Conservation (phyloP, 2,797 vertebrate genomes). For the Acrocephalus scirpaceus region DNA sequence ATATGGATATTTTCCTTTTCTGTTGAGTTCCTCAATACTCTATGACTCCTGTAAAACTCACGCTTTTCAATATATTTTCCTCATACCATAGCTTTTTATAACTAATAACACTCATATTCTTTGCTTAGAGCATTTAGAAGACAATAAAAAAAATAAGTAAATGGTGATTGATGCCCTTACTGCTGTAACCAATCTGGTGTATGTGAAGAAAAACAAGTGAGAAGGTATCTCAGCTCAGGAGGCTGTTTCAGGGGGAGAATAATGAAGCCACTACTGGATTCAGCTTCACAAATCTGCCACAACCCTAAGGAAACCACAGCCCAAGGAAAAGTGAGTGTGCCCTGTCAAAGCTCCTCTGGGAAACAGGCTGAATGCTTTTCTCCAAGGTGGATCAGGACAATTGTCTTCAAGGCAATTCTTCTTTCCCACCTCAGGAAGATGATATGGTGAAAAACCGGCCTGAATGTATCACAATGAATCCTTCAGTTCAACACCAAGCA, state of each 20-base stretch:
- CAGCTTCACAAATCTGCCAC: background rate
- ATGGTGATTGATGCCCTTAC: background rate
- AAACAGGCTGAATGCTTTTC: background rate
- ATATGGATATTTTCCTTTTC: background rate
- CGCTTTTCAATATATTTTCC: conserved; percentile 27
- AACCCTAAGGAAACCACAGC: background rate
- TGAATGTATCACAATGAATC: background rate
- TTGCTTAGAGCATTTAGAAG: conserved; percentile 50
- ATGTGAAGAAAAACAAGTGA: background rate
- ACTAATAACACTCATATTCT: background rate
- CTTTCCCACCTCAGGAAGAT: background rate
- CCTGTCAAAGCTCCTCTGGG: background rate
- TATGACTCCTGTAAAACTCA: background rate
- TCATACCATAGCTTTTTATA: background rate
- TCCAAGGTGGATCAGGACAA: background rate
- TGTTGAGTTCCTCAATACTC: background rate
- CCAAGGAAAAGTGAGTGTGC: background rate
- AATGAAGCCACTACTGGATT: background rate
- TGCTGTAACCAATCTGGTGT: background rate
- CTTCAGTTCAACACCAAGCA: background rate
- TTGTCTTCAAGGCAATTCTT: background rate
- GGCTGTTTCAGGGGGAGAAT: background rate
- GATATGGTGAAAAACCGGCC: background rate
- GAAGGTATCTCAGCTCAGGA: background rate
- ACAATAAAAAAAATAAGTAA: background rate